Conservation (phyloP, 2,113 vertebrate genomes). For the Sylvilagus bachmani region DNA sequence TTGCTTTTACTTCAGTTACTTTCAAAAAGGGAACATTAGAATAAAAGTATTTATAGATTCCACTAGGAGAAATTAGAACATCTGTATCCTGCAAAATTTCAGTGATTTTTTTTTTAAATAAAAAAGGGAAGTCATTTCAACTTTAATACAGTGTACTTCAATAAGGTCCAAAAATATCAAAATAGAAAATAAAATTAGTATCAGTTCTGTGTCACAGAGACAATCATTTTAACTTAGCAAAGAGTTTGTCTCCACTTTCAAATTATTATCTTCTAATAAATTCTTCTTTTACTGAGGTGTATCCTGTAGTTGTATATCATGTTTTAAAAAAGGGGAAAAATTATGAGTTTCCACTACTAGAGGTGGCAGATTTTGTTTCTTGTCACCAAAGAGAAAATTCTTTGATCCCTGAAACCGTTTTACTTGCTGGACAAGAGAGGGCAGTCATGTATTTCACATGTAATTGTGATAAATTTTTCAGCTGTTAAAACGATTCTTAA, state of each 20-base stretch:
- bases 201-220: neutral
- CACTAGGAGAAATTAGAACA: slow-evolving; percentile 71
- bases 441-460: slow-evolving; percentile 84
- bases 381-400: neutral
- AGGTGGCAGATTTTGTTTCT: slow-evolving; percentile 40
- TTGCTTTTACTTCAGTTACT: slow-evolving; percentile 52
- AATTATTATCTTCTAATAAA: slow-evolving; percentile 33
- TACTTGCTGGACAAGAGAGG: slow-evolving; percentile 82
- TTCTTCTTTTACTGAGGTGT: neutral
- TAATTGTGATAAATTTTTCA: neutral
- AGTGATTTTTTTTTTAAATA: slow-evolving; percentile 70
- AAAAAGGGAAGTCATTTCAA: slow-evolving; percentile 79
- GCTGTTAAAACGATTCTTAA: neutral
- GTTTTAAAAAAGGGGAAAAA: slow-evolving; percentile 30
- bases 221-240: slow-evolving; percentile 30
- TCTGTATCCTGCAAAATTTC: slow-evolving; percentile 33
- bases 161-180: slow-evolving; percentile 64
- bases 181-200: slow-evolving; percentile 34
- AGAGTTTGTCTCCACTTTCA: neutral
- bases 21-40: neutral
- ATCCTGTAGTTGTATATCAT: neutral
- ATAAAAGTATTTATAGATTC: slow-evolving; percentile 76
- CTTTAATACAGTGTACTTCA: slow-evolving; percentile 71
- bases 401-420: slow-evolving; percentile 62
- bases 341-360: neutral